phyloP scores from a whole-genome alignment of 2,888 invertebrate genomes.

The Sycophila texana region DNA sequence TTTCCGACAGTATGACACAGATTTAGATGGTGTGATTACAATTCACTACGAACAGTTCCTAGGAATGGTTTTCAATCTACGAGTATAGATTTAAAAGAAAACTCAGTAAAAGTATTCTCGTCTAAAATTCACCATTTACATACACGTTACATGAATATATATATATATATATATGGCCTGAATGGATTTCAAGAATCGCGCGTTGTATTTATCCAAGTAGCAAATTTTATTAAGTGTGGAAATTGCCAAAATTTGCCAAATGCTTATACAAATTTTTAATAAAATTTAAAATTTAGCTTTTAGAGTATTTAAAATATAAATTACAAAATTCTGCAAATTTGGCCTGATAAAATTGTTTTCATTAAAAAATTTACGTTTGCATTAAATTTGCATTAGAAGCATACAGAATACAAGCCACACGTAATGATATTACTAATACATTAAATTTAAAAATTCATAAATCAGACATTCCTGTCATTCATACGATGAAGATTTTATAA shows the following conservation, averaged over 20 bases:
- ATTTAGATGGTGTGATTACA: constrained; percentile 95
- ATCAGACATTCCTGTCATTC: constrained; percentile 25
- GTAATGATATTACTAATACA: not conserved
- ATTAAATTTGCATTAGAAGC: not conserved
- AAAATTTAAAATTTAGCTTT: constrained; percentile 21
- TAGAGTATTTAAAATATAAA: not conserved
- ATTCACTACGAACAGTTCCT: constrained; percentile 97
- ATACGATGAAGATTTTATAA: no score
- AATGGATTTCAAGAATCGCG: constrained; percentile 2
- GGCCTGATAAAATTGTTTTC: not conserved
- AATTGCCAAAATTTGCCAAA: constrained; percentile 55
- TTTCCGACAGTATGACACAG: constrained; percentile 92
- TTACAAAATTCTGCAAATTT: not conserved
- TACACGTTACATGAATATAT: constrained; percentile 23
- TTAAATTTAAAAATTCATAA: not conserved
- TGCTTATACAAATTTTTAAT: constrained; percentile 15
- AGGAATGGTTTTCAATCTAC: constrained; percentile 90
- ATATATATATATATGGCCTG: constrained; percentile 15
- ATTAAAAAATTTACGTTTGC: not conserved
- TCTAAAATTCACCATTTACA: not conserved
- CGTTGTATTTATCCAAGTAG: not conserved
- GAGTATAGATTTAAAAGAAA: constrained; percentile 77
- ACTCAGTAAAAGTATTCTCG: constrained; percentile 9
- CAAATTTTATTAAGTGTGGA: constrained; percentile 25
- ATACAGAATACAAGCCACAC: not conserved